Evolutionary conservation across 2,888 invertebrate genomes (phyloP), one percentile per base, ranked within the genome.

Genomic region (Stictocephala bisonia): DNA sequence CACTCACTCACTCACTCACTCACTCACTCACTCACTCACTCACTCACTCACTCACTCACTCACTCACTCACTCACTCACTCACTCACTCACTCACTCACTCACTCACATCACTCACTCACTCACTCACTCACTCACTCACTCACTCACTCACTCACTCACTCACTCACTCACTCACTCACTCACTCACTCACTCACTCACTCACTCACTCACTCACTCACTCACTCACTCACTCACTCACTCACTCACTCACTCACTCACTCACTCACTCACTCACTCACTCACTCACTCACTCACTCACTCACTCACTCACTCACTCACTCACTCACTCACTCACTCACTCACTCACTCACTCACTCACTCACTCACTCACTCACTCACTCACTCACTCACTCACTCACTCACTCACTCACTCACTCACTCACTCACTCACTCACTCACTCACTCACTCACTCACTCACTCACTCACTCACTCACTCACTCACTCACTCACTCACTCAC

Each of bases 91-190:
- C 44, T 6, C 44, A 44, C 44, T 44, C 44, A 6, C 44, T 44
- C n/a, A n/a, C n/a, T n/a, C n/a, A n/a, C n/a, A n/a, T n/a, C n/a
- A n/a, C n/a, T n/a, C n/a, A n/a, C n/a, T 11, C 44, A 44, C 44
- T 6, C 44, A 53, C 69, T 29, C 69, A 53, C 53, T 15, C 70
- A 51, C 70, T 6, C 44, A 44, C 44, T 6, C 44, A 44, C 44
- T 6, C 44, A 44, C 44, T 6, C 44, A 44, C 44, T 6, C 44
- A 44, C 44, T 6, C 44, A 44, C 44, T 6, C 44, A 44, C 44
- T 6, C 44, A 44, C 44, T 6, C 44, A 44, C 44, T 6, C 44
- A 44, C 44, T 6, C 44, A 44, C 44, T 6, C 44, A 44, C 44
- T 6, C 44, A 44, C 44, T 44, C 44, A 6, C 44, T 44, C 44